These are phyloP conservation scores for Pachypsylla venusta DNA, from an alignment of 1,140 invertebrate genomes.

Conservation along the genomic window DNA sequence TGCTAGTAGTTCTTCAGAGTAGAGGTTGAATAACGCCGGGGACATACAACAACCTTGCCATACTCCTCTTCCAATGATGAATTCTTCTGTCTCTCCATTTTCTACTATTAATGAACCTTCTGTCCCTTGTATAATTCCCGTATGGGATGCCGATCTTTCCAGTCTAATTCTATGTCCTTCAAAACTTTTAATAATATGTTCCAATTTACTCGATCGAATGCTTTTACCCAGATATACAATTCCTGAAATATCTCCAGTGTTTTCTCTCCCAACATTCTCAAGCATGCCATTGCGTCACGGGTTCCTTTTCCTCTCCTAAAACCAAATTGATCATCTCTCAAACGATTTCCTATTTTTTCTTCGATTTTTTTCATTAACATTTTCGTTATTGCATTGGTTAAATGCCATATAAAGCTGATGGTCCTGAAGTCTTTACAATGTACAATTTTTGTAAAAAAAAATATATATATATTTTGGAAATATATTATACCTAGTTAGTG, in stretches of 20 bases:
- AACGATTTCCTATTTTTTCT: conserved; percentile 5
- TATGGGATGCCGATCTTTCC: conserved; percentile 7
- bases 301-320: conserved; percentile 5
- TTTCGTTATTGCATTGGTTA: conserved; percentile 13
- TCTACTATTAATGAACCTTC: conserved; percentile 9
- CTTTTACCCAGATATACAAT: conserved; percentile 10
- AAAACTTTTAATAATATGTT: conserved; percentile 7
- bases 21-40: conserved; percentile 1
- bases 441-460: too few relatives aligned
- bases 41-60: conserved; percentile 9
- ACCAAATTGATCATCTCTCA: conserved; percentile 5
- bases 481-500: too few relatives aligned
- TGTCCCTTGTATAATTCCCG: conserved; percentile 10
- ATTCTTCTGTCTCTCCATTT: conserved; percentile 11
- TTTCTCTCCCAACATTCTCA: conserved; percentile 11
- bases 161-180: conserved; percentile 1
- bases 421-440: conserved; percentile 14
- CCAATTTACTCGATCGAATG: conserved; percentile 11
- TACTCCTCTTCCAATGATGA: conserved; percentile 8
- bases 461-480: too few relatives aligned
- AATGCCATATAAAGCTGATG: conserved; percentile 11
- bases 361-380: conserved; percentile 13
- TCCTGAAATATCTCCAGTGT: conserved; percentile 1
- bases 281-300: conserved; percentile 10
- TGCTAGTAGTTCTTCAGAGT: conserved; percentile 10